Base-by-base conservation (phyloP, 2,797 vertebrate genomes). In the Enteromius afrohamiltoni region DNA sequence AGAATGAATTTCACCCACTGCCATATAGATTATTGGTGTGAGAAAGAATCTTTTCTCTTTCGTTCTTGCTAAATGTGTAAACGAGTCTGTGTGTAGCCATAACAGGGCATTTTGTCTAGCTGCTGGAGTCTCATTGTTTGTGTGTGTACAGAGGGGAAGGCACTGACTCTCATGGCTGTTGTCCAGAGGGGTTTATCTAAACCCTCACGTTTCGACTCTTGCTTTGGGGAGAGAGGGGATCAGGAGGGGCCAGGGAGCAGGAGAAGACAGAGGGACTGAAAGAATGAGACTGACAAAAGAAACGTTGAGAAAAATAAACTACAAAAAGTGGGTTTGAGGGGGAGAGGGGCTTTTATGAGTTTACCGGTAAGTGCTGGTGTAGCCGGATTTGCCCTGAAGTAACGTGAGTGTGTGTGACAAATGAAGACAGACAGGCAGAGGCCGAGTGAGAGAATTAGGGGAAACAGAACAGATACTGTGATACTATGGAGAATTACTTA, bases 1-100 rank as follows among this genome's bases (percentile, higher is more conserved):
- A 53, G 80, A 85, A 83, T 62, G 6, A 45, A 60, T 82, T 86
- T 85, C 69, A 70, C 69, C 58, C 83, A 81, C 31, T 79, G 82
- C 84, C 85, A 88, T 55, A 68, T 58, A 47, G 55, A 82, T 71
- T 69, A 80, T 83, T 69, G 31, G 21, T 67, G 29, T 79, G 87
- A 49, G 64, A 65, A 70, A 80, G 49, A 60, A 17, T 53, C 31
- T 37, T 82, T 65, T 73, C 49, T 73, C 26, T 60, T 71, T 42
- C 21, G 55, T 69, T 34, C 60, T 58, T 60, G 37, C 21, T 80
- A 55, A 77, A 58, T 58, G 51, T 70, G 17, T 60, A 49, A 77
- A 83, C 62, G 21, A 34, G 45, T 55, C 78, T 70, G 47, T 80
- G 21, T 55, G 45, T 53, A 58, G n/a, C 47, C 47, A 58, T 69